A percentile compares a stretch with the other conserved stretches of the same genome.
These are phyloP conservation scores for Globia sparganii DNA, from an alignment of 2,888 invertebrate species.

Conservation along the genomic window DNA sequence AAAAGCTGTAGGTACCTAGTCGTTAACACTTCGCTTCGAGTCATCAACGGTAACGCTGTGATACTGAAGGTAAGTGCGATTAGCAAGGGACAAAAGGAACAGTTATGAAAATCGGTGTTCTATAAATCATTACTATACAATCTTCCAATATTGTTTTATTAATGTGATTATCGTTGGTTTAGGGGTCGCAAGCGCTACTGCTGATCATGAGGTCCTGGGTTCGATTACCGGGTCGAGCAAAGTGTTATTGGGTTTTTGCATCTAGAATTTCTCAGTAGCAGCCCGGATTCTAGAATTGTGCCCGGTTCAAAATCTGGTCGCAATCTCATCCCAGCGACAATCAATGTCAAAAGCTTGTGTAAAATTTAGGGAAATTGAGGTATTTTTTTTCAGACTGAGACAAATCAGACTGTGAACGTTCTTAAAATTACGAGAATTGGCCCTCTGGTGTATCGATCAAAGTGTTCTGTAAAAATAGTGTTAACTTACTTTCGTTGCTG, in stretches of 20 bases:
- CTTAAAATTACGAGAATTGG: neutral
- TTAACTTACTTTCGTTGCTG: neutral
- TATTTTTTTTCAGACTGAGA: neutral
- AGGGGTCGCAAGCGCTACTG: neutral
- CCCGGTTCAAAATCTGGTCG: neutral
- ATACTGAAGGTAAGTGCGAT: neutral
- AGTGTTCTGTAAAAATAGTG: neutral
- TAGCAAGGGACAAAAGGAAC: neutral
- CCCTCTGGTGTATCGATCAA: neutral
- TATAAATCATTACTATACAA: neutral
- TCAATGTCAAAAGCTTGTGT: neutral
- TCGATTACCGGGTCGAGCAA: neutral
- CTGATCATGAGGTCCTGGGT: neutral
- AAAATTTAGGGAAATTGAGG: neutral
- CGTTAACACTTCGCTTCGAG: constrained; percentile 14
- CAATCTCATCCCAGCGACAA: neutral
- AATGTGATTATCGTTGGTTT: neutral
- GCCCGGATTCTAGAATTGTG: neutral
- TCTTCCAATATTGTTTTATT: neutral
- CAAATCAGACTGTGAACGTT: neutral
- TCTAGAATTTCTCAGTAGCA: neutral
- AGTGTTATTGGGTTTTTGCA: neutral
- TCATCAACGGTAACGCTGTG: neutral
- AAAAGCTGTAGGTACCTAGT: constrained; percentile 25
- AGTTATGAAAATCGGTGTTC: neutral